Conservation (phyloP, 2,797 vertebrate species). For the Thripadectes ignobilis region DNA sequence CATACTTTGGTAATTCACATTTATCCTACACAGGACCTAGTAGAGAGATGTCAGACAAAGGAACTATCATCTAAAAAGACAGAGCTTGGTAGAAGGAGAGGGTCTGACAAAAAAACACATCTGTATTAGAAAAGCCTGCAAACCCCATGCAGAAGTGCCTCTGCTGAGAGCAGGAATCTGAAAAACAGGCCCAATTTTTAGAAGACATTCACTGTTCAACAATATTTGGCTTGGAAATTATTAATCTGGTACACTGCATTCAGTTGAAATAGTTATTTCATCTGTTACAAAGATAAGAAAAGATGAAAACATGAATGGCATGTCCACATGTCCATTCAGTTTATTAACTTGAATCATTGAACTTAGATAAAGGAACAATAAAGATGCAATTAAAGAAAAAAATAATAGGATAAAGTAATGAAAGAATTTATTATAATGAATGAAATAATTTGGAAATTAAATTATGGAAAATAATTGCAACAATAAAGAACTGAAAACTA, state of each 20-base stretch:
- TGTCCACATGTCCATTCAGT: background rate
- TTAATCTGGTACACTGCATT: background rate
- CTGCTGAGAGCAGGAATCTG: background rate
- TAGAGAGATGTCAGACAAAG: background rate
- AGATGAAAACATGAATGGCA: background rate
- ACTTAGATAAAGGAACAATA: background rate
- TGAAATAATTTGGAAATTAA: background rate
- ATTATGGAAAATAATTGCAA: background rate
- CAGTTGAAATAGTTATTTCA: background rate
- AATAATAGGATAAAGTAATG: background rate
- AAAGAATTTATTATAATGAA: background rate
- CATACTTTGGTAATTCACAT: background rate
- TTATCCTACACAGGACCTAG: background rate
- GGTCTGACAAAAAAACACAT: background rate
- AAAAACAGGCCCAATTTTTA: background rate
- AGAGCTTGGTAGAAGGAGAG: background rate
- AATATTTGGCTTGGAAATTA: background rate
- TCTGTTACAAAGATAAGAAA: background rate
- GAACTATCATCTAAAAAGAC: background rate
- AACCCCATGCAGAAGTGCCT: background rate
- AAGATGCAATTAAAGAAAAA: background rate
- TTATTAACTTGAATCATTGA: background rate
- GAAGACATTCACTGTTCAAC: background rate
- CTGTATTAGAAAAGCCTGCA: background rate
- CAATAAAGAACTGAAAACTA: background rate